phyloP scores from a whole-genome alignment of 1,140 invertebrate genomes.

The Sitobion miscanthi region DNA sequence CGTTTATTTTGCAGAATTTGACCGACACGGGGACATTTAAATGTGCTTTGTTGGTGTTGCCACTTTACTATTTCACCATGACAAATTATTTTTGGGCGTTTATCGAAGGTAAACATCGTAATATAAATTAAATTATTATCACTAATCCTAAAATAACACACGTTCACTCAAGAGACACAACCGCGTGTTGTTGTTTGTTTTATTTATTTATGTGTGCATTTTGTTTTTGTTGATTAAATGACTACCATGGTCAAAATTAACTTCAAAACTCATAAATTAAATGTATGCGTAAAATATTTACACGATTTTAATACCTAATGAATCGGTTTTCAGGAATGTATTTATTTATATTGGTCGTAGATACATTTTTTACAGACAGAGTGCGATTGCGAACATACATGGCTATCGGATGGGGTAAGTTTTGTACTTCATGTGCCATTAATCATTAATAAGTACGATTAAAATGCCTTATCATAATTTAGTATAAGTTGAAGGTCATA shows the following conservation, averaged over 20 bases:
- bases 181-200: neutral
- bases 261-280: neutral
- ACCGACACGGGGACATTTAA: conserved; percentile 16
- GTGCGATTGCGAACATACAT: conserved; percentile 40
- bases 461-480: no score
- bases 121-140: neutral
- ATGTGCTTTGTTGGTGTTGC: conserved; percentile 35
- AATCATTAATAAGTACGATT: neutral
- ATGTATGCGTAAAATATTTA: neutral
- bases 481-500: no score
- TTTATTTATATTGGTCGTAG: conserved; percentile 51
- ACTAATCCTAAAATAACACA: conserved; percentile 10
- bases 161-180: neutral
- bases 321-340: conserved; percentile 43
- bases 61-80: conserved; percentile 50
- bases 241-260: neutral
- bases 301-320: neutral
- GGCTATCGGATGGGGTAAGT: conserved; percentile 52
- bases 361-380: conserved; percentile 36
- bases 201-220: neutral
- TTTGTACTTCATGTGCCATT: neutral
- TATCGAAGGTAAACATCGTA: conserved; percentile 47
- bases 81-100: conserved; percentile 56
- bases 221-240: neutral
- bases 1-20: conserved; percentile 47